Base-by-base conservation (phyloP, 2,888 invertebrate species). In the Lasius fuliginosus region DNA sequence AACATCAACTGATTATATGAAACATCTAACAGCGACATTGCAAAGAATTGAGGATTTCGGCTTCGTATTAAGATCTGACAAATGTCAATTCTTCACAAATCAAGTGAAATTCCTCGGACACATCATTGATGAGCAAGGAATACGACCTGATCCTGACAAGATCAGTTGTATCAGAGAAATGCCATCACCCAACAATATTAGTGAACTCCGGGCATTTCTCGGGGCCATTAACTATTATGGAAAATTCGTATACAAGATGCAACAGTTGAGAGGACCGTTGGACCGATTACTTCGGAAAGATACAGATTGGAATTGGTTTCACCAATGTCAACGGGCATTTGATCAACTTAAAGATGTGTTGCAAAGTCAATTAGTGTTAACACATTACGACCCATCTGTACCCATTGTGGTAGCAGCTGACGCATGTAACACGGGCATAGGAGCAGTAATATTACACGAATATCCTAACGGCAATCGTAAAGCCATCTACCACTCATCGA, bases 111-210 rank as follows among this genome's bases (percentile, higher is more conserved):
- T 53, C 6, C 53, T 53, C 5, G 53, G n/a, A 53, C 53, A 53
- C 1, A n/a, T 53, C 3, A 53, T 53, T 53, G 53, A 53, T 53
- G n/a, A 53, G 18, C 53, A 53, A 6, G 53, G 8, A 53, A n/a
- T 53, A n/a, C 53, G 4, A n/a, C 53, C 53, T 5, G 53, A 53
- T 12, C 53, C n/a, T 1, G n/a, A 53, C 53, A 53, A n/a, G n/a
- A 53, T 53, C 53, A 53, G n/a, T 6, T 53, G n/a, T 53, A 53
- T 53, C n/a, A 53, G n/a, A n/a, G n/a, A 53, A n/a, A 53, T 53
- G n/a, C n/a, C n/a, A n/a, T 4, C n/a, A 53, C 53, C 53, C 6
- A 53, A 53, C 23, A 23, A 23, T 53, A n/a, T 53, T 12, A n/a
- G 6, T 6, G 53, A 53, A 53, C n/a, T 53, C 5, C 53, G 53